These are phyloP conservation scores for Clepsis dumicolana DNA, from an alignment of 2,888 invertebrate genomes.

Conservation along the genomic window DNA sequence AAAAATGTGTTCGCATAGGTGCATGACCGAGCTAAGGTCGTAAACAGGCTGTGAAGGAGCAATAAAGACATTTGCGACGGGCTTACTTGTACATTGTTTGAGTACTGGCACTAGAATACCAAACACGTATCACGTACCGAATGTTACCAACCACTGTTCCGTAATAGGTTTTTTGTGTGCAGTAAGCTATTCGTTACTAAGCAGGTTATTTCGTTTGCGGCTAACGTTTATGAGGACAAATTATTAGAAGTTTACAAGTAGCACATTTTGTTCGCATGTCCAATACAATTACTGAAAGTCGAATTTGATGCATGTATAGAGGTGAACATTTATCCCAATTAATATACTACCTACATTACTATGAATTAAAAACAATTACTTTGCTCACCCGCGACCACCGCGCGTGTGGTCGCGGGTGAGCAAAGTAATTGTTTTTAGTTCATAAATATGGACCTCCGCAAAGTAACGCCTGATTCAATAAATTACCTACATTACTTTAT, in stretches of 20 bases:
- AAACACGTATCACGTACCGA: slow-evolving; percentile 42
- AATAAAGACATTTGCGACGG: slow-evolving; percentile 44
- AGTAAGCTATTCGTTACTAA: slow-evolving; percentile 23
- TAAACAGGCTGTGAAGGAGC: slow-evolving; percentile 43
- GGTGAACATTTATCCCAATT: too few relatives aligned
- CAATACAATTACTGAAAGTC: too few relatives aligned
- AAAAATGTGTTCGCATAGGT: slow-evolving; percentile 29
- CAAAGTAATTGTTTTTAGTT: too few relatives aligned
- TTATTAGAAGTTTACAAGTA: not conserved
- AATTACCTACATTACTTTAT: too few relatives aligned
- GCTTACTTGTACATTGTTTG: slow-evolving; percentile 40
- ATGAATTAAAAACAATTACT: too few relatives aligned
- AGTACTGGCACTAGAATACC: slow-evolving; percentile 38
- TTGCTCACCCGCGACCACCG: too few relatives aligned
- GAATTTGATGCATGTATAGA: too few relatives aligned
- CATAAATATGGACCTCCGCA: too few relatives aligned
- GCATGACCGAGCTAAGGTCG: slow-evolving; percentile 35
- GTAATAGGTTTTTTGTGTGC: slow-evolving; percentile 40
- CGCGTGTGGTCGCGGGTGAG: too few relatives aligned
- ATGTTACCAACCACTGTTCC: slow-evolving; percentile 41
- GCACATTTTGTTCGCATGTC: not conserved
- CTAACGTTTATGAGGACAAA: not conserved
- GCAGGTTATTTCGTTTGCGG: slow-evolving; percentile 22
- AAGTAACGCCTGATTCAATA: too few relatives aligned
- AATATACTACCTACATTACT: too few relatives aligned